These are phyloP conservation scores for Macrochelys suwanniensis DNA, from an alignment of 2,797 vertebrate genomes.

Conservation along the genomic window DNA sequence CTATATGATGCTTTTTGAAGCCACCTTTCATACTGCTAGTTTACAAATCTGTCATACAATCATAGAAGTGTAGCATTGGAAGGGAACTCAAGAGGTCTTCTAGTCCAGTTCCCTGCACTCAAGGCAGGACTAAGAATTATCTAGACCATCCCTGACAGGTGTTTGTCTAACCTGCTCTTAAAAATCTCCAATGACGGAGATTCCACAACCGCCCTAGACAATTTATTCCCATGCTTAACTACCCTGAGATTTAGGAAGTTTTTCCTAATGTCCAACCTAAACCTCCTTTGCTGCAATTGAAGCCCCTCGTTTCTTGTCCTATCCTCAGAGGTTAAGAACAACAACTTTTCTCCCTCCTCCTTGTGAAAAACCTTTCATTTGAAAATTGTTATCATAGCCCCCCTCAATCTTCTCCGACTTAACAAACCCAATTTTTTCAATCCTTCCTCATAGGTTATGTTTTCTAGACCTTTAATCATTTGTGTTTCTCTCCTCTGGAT, in stretches of 20 bases:
- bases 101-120: background rate
- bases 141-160: background rate
- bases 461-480: background rate
- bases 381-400: background rate
- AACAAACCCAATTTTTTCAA: background rate
- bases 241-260: background rate
- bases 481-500: background rate
- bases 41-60: conserved; percentile 73
- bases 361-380: background rate
- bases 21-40: conserved; percentile 52
- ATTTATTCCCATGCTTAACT: background rate
- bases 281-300: background rate
- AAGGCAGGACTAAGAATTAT: background rate
- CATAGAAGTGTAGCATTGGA: background rate
- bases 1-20: conserved; percentile 71
- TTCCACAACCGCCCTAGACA: background rate
- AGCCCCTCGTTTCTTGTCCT: background rate
- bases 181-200: background rate
- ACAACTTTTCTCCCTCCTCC: background rate
- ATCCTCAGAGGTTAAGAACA: background rate
- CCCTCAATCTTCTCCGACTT: background rate
- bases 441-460: background rate
- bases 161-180: background rate
- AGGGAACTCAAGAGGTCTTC: background rate
- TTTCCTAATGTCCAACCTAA: background rate